A percentile compares a stretch with the other conserved stretches of the same genome.
Conservation (phyloP, 1,140 invertebrate genomes). For the Drosophila willistoni region DNA sequence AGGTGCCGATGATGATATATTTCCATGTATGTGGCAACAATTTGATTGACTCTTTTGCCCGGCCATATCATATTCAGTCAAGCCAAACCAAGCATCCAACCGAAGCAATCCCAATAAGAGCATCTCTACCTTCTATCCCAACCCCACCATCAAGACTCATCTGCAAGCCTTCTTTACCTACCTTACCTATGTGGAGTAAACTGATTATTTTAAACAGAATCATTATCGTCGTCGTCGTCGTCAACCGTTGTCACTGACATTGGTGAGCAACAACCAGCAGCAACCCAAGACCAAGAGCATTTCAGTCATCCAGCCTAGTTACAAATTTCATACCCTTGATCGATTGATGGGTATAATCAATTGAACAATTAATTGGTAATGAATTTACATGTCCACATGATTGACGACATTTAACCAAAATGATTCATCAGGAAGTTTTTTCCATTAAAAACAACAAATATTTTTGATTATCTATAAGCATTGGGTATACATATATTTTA, state of each 20-base stretch:
- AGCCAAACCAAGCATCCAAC: constrained; percentile 44
- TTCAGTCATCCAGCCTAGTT: constrained; percentile 34
- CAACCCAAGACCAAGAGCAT: constrained; percentile 46
- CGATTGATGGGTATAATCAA: constrained; percentile 18
- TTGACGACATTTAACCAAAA: background rate
- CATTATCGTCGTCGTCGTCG: constrained; percentile 73
- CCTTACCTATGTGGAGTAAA: constrained; percentile 65
- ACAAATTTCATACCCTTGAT: constrained; percentile 36
- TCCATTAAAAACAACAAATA: no score
- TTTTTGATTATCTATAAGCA: no score
- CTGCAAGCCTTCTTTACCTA: constrained; percentile 43
- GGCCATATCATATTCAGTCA: constrained; percentile 75
- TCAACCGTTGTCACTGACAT: constrained; percentile 22
- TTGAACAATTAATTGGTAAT: background rate
- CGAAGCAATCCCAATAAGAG: constrained; percentile 26
- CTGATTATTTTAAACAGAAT: constrained; percentile 82
- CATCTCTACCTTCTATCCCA: constrained; percentile 15
- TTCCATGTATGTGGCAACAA: constrained; percentile 58
- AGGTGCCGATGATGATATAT: constrained; percentile 51
- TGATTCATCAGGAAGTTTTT: no score
- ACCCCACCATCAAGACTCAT: background rate
- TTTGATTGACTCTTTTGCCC: constrained; percentile 74
- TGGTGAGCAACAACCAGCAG: constrained; percentile 17
- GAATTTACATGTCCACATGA: background rate
- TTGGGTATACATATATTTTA: no score